These are phyloP conservation scores for Pilophorus perplexus DNA, from an alignment of 2,888 invertebrate genomes.

Conservation along the genomic window DNA sequence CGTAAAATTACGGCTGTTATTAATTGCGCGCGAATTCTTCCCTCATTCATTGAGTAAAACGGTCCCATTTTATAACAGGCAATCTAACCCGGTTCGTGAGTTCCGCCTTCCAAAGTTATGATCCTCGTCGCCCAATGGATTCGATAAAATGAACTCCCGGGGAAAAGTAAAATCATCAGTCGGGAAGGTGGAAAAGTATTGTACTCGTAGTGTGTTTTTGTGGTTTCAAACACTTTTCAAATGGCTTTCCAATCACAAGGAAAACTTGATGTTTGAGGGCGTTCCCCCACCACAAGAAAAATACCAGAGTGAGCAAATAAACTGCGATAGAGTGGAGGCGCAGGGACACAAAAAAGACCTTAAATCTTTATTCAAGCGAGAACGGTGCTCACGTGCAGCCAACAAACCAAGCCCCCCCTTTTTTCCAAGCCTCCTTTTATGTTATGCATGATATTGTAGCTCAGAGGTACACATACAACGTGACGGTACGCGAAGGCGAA, in stretches of 20 bases:
- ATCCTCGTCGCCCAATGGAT: too few relatives aligned
- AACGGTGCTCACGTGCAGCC: slow-evolving; percentile 26
- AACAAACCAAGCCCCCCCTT: slow-evolving; percentile 5
- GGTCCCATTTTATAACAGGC: background rate
- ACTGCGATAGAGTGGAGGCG: background rate
- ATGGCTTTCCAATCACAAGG: too few relatives aligned
- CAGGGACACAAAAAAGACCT: slow-evolving; percentile 22
- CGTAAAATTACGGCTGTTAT: slow-evolving; percentile 17
- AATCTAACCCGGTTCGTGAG: too few relatives aligned
- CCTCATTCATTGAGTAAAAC: slow-evolving; percentile 6
- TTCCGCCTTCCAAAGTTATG: too few relatives aligned
- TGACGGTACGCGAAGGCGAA: background rate
- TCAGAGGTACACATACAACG: too few relatives aligned
- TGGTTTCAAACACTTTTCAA: too few relatives aligned
- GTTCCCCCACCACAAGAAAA: too few relatives aligned
- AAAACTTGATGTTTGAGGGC: too few relatives aligned
- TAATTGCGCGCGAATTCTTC: slow-evolving; percentile 9
- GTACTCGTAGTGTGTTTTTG: too few relatives aligned
- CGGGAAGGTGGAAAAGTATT: too few relatives aligned
- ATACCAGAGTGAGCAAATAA: slow-evolving; percentile 16
- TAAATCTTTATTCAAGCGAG: slow-evolving; percentile 29
- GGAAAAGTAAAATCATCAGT: too few relatives aligned
- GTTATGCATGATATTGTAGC: slow-evolving; percentile 26
- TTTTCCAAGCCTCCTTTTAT: slow-evolving; percentile 14
- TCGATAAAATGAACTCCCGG: too few relatives aligned